These are phyloP conservation scores for Bucorvus abyssinicus DNA, from an alignment of 2,797 vertebrate genomes.

Conservation along the genomic window DNA sequence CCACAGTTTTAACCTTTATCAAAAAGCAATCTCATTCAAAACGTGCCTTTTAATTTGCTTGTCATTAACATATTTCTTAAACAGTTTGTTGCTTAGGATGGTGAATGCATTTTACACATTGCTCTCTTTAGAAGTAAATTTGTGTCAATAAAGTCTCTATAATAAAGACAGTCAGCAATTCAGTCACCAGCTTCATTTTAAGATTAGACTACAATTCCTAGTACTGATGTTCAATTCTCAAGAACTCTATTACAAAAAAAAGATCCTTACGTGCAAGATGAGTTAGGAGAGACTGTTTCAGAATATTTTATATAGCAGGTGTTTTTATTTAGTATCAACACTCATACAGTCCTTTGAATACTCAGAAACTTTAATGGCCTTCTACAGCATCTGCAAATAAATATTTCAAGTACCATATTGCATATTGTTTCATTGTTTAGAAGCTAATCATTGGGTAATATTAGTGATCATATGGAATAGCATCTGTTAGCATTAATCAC, in stretches of 20 bases:
- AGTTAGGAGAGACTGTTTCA: not conserved
- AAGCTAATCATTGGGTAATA: constrained; percentile 32
- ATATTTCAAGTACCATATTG: constrained; percentile 40
- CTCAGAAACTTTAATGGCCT: constrained; percentile 28
- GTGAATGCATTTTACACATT: not conserved
- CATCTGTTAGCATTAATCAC: not conserved
- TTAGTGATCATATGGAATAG: not conserved
- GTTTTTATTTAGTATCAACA: constrained; percentile 6
- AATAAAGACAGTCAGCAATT: not conserved
- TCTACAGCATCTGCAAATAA: constrained; percentile 21
- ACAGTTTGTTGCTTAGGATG: not conserved
- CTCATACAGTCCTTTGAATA: constrained; percentile 37
- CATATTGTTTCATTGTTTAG: not conserved
- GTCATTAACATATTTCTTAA: not conserved
- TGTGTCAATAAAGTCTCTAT: not conserved
- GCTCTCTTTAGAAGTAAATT: not conserved
- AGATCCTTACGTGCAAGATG: not conserved
- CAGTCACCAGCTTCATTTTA: constrained; percentile 3
- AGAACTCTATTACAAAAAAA: constrained; percentile 22
- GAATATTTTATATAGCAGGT: constrained; percentile 34
- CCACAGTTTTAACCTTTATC: not conserved
- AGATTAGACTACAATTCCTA: not conserved
- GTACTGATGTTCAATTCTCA: not conserved
- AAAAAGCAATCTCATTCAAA: not conserved
- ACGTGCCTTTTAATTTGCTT: too few species aligned